Base-by-base conservation (phyloP, 2,888 invertebrate genomes). In the Habrosyne pyritoides region DNA sequence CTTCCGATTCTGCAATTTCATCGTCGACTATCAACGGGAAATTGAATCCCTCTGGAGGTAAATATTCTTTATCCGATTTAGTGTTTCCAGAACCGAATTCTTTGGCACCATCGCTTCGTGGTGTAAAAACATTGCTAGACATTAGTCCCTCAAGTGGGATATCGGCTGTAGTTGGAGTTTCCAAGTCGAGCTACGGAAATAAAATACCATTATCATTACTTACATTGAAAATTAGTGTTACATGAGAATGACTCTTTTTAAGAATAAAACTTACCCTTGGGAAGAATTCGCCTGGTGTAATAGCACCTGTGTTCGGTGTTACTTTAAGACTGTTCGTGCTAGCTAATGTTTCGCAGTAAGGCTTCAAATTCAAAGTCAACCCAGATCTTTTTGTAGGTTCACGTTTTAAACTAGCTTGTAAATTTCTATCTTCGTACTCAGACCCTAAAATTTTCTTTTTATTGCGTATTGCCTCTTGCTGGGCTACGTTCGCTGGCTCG, bases 81-180 rank as follows among this genome's bases (percentile, higher is more conserved):
- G 61, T 61, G 58, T 84, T 79, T 0, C 55, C 69, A 0, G 79
- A 68, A 26, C 83, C 83, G 10, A 79, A 57, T 1, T 86, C 84
- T 71, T 84, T 86, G 61, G 73, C 69, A 14, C 64, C 63, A 61
- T 89, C 89, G 57, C 82, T 87, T 58, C 71, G 71, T 1, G 92
- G 87, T 5, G 91, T 85, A 55, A 87, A 85, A 10, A 83, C 66
- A 8, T 87, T 89, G 28, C 83, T 77, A 0, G 87, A 84, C 24
- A 84, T 67, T 1, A 80, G 81, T 5, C 85, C 85, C 56, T 87
- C 88, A 1, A 81, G 63, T 0, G 87, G 94, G 14, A 91, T 70
- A 21, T 93, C 93, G 1, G 90, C 90, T 28, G 93, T 93, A 2
- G 92, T 91, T 10, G 93, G 93, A 2, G 93, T 93, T 84, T 93